Base-by-base conservation (phyloP, 2,797 vertebrate genomes). In the Micromesistius poutassou region DNA sequence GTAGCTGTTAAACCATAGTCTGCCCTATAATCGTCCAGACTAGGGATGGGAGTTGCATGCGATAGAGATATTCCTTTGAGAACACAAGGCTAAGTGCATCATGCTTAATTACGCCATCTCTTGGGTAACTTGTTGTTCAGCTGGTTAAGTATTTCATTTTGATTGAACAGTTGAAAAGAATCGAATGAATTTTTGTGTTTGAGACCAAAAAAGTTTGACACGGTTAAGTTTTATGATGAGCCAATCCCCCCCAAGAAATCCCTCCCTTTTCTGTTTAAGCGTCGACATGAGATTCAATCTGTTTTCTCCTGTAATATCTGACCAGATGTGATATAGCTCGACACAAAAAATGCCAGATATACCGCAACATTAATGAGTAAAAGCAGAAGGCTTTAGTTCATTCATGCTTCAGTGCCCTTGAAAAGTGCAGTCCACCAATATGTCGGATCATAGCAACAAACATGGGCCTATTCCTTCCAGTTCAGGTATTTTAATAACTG, bases 121-220 rank as follows among this genome's bases (percentile, higher is more conserved):
- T 16, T 16, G 19, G 46, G 14, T 14, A 50, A 50, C 46, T 46
- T 46, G 42, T 46, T 50, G 46, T 50, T 50, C 16, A 55, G 19
- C 50, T 5, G 42, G 50, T 55, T n/a, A 1, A n/a, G 50, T n/a
- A 50, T 50, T 50, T 50, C 42, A 50, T 74, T 19, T 30, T 31
- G 77, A 82, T 42, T 74, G 77, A 85, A 85, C 87, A 83, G 79
- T 71, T 79, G n/a, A 71, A 82, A 75, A 77, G 36, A 74, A 82
- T 55, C 71, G 42, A 66, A 73, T n/a, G 62, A 71, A 79, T 80
- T 73, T 79, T n/a, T n/a, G n/a, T n/a, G 16, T 78, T 75, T 2
- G 30, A 71, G 40, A 30, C 31, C 31, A 80, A 78, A 80, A 71
- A 9, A 71, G 31, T 72, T 78, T 16, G 74, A 77, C 78, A 35